Evolutionary conservation across 2,797 vertebrate species (phyloP), one percentile per base, ranked within the genome.

Genomic region (Spondyliosoma cantharus): DNA sequence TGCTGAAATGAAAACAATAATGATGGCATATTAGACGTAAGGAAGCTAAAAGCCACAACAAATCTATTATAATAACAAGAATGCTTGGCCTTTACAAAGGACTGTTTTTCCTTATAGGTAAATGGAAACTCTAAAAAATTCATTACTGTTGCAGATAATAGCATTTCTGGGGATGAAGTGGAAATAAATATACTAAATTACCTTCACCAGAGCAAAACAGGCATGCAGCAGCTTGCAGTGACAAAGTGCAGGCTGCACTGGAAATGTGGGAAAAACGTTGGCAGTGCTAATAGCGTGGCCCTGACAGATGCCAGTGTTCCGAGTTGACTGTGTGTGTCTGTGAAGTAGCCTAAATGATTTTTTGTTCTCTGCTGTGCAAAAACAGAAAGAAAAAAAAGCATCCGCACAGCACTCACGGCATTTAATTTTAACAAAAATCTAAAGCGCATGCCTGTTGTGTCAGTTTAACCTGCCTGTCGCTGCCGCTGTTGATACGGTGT

Each of bases 151-250:
- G 63, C 80, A 82, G 74, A 85, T 81, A 76, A 87, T 78, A 87
- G 81, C 83, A 85, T 87, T 86, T 90, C 60, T 57, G 64, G 59
- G 59, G 68, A 74, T 80, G 69, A 78, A 86, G 78, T 74, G 65
- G 74, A 86, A 85, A 88, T 74, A 74, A 89, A 88, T 85, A 66
- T 58, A 79, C 54, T 72, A 82, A 89, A 91, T 90, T 80, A 80
- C 78, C 58, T 80, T 78, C 76, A 71, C 61, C 43, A 46, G 76
- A 86, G 73, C 75, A 84, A 84, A 85, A 71, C 68, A 64, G 71
- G 54, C 72, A 65, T 25, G 45, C 56, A 17, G 73, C 56, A 71
- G 78, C 75, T 71, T 76, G 75, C 58, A 13, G 74, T 85, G 80
- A 90, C 81, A 82, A 89, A 90, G 78, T 69, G 76, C 64, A 75